phyloP scores from a whole-genome alignment of 2,113 vertebrate genomes.

The Hippocampus guttulatus region DNA sequence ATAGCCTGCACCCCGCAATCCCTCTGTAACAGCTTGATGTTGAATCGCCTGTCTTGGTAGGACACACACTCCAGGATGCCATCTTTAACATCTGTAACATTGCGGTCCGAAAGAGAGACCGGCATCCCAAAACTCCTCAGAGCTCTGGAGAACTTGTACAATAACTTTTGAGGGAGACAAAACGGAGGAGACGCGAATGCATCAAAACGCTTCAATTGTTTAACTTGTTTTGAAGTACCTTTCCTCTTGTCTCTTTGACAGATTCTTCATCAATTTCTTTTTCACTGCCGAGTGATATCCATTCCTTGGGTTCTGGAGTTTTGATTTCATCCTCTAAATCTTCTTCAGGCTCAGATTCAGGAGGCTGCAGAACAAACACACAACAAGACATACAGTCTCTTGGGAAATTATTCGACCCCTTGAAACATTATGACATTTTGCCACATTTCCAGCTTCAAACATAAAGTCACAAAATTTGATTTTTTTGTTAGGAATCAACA shows the following conservation, averaged over 20 bases:
- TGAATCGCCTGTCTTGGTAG: slow-evolving; percentile 81
- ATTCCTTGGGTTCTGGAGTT: slow-evolving; percentile 69
- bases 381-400: not conserved
- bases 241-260: slow-evolving; percentile 65
- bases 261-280: slow-evolving; percentile 85
- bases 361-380: slow-evolving; percentile 58
- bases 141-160: slow-evolving; percentile 73
- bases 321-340: slow-evolving; percentile 49
- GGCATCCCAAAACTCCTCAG: slow-evolving; percentile 69
- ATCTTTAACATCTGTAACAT: slow-evolving; percentile 66
- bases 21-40: slow-evolving; percentile 75
- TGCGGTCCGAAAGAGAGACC: slow-evolving; percentile 73
- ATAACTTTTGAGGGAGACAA: slow-evolving; percentile 63
- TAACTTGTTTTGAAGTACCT: slow-evolving; percentile 26
- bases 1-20: slow-evolving; percentile 71
- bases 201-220: not conserved
- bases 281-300: slow-evolving; percentile 87
- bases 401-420: no score
- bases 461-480: no score
- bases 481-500: no score
- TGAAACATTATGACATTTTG: no score
- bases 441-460: no score
- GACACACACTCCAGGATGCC: slow-evolving; percentile 71
- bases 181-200: not conserved
- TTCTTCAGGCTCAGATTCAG: slow-evolving; percentile 54